Conservation (phyloP, 2,113 vertebrate genomes). For the Elanoides forficatus region DNA sequence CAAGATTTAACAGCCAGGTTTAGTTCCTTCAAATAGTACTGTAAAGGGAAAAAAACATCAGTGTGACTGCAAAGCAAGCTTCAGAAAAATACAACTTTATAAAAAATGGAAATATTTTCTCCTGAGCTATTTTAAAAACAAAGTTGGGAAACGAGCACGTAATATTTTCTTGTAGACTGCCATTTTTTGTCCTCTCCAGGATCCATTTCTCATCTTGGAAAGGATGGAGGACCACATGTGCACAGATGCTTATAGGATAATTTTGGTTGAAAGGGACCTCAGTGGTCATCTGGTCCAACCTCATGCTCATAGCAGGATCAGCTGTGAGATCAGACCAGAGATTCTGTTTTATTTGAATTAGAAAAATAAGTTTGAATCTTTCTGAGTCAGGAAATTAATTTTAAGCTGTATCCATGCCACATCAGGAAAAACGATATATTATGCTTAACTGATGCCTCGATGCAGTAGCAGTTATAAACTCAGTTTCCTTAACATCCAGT, state of each 20-base stretch:
- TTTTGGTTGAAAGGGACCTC: background rate
- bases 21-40: background rate
- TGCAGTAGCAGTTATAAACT: background rate
- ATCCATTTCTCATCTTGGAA: background rate
- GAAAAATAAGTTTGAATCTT: background rate
- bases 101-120: background rate
- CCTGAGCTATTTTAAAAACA: background rate
- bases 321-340: background rate
- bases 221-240: background rate
- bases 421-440: background rate
- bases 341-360: background rate
- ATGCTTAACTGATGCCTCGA: fast-evolving
- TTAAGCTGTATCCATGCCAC: background rate
- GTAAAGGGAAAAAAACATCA: background rate
- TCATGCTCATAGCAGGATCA: background rate
- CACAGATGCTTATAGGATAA: background rate
- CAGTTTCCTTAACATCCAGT: background rate
- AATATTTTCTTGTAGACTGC: background rate
- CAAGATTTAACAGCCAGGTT: background rate
- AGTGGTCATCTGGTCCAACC: background rate
- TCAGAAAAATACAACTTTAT: background rate
- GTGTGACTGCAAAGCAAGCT: background rate
- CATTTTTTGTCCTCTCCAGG: background rate
- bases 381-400: background rate
- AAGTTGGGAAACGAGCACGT: background rate